Evolutionary conservation across 2,797 vertebrate genomes (phyloP), one percentile per base, ranked within the genome.

Genomic region (Gouania willdenowi): DNA sequence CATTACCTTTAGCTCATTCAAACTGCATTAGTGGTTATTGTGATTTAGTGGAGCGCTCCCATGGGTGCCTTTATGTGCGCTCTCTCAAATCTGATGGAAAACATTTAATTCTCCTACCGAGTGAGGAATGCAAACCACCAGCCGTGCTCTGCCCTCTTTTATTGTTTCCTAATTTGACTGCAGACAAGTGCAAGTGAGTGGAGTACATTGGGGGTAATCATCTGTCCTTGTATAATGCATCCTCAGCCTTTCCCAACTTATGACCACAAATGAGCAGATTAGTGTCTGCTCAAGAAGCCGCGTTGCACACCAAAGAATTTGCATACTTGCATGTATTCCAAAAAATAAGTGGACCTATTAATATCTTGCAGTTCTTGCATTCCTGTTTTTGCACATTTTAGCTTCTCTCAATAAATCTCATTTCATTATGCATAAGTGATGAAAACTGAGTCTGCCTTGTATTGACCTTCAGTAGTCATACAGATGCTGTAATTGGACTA

Each of bases 161-260:
- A 51, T 53, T 72, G 58, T 40, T 39, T 63, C 77, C 58, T 71
- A 81, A 80, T 82, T 67, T 77, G 64, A 52, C 39, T 44, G 44
- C 56, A 71, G 70, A 57, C 40, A 74, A 65, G 50, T 66, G 27
- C 10, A 45, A 67, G 49, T 67, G 36, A 51, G 50, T 64, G 19
- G 55, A 60, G 53, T 40, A 58, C 23, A 34, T 50, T 21, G 13
- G 28, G n/a, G 56, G 76, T 80, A 77, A 76, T 73, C 68, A 73
- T 22, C 12, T 37, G 2, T 39, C 23, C 8, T 15, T 37, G 4
- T 25, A 37, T 22, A 12, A 16, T 11, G 2, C 6, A 25, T 11
- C 21, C 16, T 34, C 3, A n/a, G 25, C 3, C 3, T n/a, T n/a
- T n/a, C n/a, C n/a, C n/a, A 13, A 3, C 16, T 21, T 5, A 23